These are phyloP conservation scores for Apogon hyalosoma DNA, from an alignment of 2,797 vertebrate species.

Conservation along the genomic window DNA sequence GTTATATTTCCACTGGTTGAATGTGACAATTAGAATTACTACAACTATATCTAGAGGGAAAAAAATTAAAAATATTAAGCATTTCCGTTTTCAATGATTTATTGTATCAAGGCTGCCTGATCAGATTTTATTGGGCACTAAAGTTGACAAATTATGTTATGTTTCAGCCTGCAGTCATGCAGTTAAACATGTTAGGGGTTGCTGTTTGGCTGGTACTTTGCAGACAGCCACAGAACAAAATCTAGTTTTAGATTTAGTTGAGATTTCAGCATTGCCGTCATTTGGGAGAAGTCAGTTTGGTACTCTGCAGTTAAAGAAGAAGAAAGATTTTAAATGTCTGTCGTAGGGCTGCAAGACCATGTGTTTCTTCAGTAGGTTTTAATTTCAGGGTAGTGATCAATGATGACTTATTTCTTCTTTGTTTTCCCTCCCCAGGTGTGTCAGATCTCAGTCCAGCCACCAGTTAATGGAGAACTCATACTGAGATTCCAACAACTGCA, in stretches of 20 bases:
- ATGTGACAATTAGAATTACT: neutral
- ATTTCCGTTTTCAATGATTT: slow-evolving; percentile 43
- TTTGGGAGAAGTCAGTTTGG: slow-evolving; percentile 31
- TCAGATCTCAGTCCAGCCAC: slow-evolving; percentile 94
- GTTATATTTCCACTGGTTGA: neutral
- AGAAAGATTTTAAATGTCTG: slow-evolving; percentile 30
- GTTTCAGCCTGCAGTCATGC: slow-evolving; percentile 53
- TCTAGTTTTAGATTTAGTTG: neutral
- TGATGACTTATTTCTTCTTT: slow-evolving; percentile 6
- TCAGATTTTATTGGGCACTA: slow-evolving; percentile 57
- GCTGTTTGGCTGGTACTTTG: slow-evolving; percentile 48
- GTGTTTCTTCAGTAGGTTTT: slow-evolving; percentile 1
- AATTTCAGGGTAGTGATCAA: slow-evolving; percentile 3
- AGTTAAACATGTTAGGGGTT: slow-evolving; percentile 60
- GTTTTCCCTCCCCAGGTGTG: slow-evolving; percentile 85
- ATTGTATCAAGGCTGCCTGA: slow-evolving; percentile 51
- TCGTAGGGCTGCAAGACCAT: neutral
- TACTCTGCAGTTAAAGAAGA: slow-evolving; percentile 29
- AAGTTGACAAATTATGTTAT: slow-evolving; percentile 65
- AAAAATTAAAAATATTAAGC: neutral
- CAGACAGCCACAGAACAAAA: too few relatives aligned
- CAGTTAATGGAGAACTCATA: slow-evolving; percentile 94
- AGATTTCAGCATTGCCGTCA: slow-evolving; percentile 4
- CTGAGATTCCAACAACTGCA: slow-evolving; percentile 96
- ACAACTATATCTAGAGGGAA: neutral